These are phyloP conservation scores for Reticulitermes lucifugus DNA, from an alignment of 2,888 invertebrate genomes.

Conservation along the genomic window DNA sequence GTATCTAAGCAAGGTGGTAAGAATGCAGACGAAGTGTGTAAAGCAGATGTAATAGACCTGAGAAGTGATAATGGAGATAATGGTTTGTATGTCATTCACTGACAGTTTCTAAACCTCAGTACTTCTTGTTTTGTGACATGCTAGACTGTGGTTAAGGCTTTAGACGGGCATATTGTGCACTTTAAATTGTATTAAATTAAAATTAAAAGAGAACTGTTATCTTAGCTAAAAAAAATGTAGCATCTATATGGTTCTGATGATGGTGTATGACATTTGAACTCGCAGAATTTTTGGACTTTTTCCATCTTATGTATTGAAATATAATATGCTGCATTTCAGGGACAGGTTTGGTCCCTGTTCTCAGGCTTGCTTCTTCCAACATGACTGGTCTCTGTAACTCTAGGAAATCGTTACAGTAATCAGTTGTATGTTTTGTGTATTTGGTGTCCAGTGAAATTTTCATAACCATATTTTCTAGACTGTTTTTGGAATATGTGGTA, in stretches of 20 bases:
- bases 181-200: background rate
- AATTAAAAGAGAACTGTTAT: background rate
- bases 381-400: too few species aligned
- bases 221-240: background rate
- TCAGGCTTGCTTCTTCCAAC: too few species aligned
- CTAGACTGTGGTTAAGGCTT: background rate
- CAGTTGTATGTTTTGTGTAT: too few species aligned
- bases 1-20: background rate
- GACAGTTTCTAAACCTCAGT: background rate
- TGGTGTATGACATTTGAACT: too few species aligned
- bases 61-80: background rate
- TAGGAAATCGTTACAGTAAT: too few species aligned
- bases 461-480: too few species aligned
- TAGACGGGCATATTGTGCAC: background rate
- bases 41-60: background rate
- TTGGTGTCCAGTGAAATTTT: too few species aligned
- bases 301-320: too few species aligned
- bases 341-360: too few species aligned
- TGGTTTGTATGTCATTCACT: background rate
- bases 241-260: background rate
- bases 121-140: background rate
- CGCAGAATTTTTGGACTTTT: too few species aligned
- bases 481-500: too few species aligned
- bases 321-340: too few species aligned
- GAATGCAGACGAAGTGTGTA: background rate